Conservation (phyloP, 37 sponge, comb jelly and placozoan species). For the Ianthella basta region DNA sequence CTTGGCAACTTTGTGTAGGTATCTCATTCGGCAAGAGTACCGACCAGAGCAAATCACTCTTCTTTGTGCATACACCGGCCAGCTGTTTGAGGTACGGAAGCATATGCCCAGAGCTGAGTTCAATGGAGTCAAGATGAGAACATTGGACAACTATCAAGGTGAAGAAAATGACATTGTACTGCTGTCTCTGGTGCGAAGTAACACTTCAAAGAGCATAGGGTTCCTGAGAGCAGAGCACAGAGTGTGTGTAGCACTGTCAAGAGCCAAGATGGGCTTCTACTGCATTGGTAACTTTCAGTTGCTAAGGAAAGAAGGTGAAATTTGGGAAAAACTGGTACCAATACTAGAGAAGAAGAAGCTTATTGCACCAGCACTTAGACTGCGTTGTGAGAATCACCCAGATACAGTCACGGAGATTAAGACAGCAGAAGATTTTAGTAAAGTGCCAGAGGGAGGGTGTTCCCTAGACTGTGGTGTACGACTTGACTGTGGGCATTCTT, state of each 20-base stretch:
- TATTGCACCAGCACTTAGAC: constrained; percentile 49
- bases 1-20: constrained; percentile 44
- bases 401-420: constrained; percentile 36
- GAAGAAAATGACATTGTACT: constrained; percentile 96
- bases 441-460: constrained; percentile 83
- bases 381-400: constrained; percentile 83
- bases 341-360: constrained; percentile 42
- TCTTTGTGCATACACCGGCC: constrained; percentile 85
- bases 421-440: constrained; percentile 48
- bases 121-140: constrained; percentile 65
- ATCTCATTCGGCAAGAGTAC: constrained; percentile 62
- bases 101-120: constrained; percentile 48
- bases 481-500: constrained; percentile 79
- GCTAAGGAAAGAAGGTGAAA: constrained; percentile 42
- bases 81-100: constrained; percentile 58
- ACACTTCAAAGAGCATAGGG: constrained; percentile 64
- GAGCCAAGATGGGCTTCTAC: constrained; percentile 76
- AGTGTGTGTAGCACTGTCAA: constrained; percentile 77
- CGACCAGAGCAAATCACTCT: constrained; percentile 77
- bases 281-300: constrained; percentile 73
- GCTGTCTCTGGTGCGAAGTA: constrained; percentile 86
- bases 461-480: constrained; percentile 41
- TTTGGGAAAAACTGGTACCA: constrained; percentile 72
- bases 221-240: constrained; percentile 65
- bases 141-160: constrained; percentile 94